Conservation (phyloP, 2,113 vertebrate species). For the Columba janthina region DNA sequence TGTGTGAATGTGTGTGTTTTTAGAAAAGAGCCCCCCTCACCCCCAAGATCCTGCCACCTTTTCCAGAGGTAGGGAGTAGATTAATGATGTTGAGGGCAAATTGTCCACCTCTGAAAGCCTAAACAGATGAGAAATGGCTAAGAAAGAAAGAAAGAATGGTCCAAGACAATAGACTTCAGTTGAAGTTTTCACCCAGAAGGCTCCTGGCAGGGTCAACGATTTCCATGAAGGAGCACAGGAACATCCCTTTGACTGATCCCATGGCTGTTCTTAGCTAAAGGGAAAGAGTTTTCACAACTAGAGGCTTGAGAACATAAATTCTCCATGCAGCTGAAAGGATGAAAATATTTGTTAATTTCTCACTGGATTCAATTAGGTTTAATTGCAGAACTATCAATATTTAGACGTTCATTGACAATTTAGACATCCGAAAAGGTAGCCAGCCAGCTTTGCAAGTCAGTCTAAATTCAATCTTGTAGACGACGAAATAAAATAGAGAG, state of each 20-base stretch:
- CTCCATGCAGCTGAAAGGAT: neutral
- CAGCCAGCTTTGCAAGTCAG: neutral
- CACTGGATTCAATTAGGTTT: neutral
- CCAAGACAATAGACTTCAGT: neutral
- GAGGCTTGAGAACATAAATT: neutral
- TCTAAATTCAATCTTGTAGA: neutral
- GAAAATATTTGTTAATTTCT: neutral
- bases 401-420: neutral
- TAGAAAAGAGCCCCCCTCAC: neutral
- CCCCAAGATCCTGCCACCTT: neutral
- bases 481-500: neutral
- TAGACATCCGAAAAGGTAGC: neutral
- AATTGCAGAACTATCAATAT: neutral
- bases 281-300: neutral
- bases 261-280: neutral
- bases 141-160: neutral
- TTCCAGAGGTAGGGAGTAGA: neutral
- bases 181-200: neutral
- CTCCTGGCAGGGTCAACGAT: neutral
- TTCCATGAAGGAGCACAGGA: neutral
- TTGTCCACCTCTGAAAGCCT: neutral
- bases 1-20: neutral
- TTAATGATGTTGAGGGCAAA: neutral
- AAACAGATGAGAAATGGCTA: neutral
- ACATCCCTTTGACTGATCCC: neutral